phyloP scores from a whole-genome alignment of 2,113 vertebrate genomes.

The Rhinogobius similis region DNA sequence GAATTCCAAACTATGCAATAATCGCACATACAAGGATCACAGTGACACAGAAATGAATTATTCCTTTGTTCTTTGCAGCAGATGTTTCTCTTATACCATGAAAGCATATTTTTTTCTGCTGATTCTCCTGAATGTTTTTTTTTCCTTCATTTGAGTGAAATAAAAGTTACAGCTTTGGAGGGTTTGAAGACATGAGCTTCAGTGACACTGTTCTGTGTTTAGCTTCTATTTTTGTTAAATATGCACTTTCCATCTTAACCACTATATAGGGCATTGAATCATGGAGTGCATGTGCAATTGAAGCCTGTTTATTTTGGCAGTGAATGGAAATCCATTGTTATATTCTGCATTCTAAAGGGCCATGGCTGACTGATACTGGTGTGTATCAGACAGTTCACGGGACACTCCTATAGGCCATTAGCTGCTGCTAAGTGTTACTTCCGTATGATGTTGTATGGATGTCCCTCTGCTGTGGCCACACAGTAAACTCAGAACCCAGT shows the following conservation, averaged over 20 bases:
- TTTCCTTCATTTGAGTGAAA: constrained; percentile 51
- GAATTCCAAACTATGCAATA: constrained; percentile 85
- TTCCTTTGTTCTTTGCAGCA: constrained; percentile 60
- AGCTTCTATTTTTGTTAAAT: constrained; percentile 68
- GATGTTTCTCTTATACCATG: constrained; percentile 55
- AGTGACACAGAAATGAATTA: constrained; percentile 68
- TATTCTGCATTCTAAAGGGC: constrained; percentile 55
- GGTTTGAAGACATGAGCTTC: constrained; percentile 60
- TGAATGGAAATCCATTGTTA: constrained; percentile 56
- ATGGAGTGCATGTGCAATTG: constrained; percentile 71
- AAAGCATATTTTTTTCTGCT: constrained; percentile 50
- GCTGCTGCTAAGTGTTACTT: constrained; percentile 74
- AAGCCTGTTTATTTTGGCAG: constrained; percentile 61
- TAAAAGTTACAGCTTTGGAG: constrained; percentile 50
- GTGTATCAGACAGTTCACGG: constrained; percentile 64
- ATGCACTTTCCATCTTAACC: constrained; percentile 82
- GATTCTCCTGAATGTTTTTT: constrained; percentile 48
- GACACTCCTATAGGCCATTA: constrained; percentile 69
- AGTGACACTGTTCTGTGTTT: constrained; percentile 70
- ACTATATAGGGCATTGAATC: constrained; percentile 83
- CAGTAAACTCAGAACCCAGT: constrained; percentile 57
- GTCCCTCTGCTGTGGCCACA: constrained; percentile 40
- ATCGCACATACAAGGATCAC: constrained; percentile 69
- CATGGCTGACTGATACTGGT: constrained; percentile 60
- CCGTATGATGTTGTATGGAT: constrained; percentile 49